Percentiles rank a stretch among this genome's conserved stretches.
Evolutionary conservation across 2,797 vertebrate species (phyloP).

Genomic region (Ctenopoma kingsleyae): DNA sequence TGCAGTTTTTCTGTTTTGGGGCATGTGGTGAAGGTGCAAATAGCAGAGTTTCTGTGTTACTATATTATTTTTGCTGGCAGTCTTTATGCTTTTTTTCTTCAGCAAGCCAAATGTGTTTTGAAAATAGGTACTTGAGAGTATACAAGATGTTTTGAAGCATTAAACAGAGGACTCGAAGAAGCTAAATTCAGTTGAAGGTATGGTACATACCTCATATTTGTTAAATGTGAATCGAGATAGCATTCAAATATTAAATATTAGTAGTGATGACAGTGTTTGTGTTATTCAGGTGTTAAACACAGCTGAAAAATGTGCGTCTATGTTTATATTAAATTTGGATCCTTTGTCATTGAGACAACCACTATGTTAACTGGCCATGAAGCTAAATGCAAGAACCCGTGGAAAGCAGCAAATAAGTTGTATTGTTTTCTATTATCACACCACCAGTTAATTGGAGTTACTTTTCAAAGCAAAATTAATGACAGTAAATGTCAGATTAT

Average conservation of each 20-base stretch:
- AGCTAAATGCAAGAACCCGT: not conserved
- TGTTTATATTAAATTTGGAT: conserved; percentile 14
- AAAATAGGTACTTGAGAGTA: conserved; percentile 6
- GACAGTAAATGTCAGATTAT: not conserved
- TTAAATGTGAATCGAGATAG: no score
- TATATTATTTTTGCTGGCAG: conserved; percentile 13
- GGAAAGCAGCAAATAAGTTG: not conserved
- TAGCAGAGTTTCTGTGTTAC: conserved; percentile 14
- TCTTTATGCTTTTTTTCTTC: not conserved
- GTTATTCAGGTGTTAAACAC: no score
- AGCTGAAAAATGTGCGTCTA: not conserved
- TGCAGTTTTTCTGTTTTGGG: conserved; percentile 19
- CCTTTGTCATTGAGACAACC: not conserved
- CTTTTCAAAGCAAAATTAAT: not conserved
- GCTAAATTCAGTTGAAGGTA: no score
- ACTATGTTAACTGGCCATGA: not conserved
- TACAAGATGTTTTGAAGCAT: no score
- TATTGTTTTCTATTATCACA: not conserved
- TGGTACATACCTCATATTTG: no score
- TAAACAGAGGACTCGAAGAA: no score
- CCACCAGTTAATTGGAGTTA: not conserved
- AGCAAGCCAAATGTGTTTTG: not conserved
- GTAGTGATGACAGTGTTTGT: no score
- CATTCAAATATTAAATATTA: no score
- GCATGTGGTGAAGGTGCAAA: conserved; percentile 12